These are phyloP conservation scores for Chaunax sp. DNA, from an alignment of 2,797 vertebrate genomes.

Conservation along the genomic window DNA sequence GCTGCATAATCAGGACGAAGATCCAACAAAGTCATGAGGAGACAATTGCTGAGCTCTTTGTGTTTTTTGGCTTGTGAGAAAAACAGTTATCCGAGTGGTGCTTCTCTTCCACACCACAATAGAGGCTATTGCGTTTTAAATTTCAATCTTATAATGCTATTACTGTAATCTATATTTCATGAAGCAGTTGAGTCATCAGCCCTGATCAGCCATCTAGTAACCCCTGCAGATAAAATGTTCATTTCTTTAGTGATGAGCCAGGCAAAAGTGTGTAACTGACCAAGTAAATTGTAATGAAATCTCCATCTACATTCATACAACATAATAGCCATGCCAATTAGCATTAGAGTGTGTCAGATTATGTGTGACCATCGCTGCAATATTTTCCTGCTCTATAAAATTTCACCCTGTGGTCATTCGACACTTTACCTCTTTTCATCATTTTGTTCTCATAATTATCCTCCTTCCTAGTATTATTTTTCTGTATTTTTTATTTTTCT, in stretches of 20 bases:
- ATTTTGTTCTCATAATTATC: constrained; percentile 51
- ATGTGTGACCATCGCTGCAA: constrained; percentile 30
- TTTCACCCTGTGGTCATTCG: constrained; percentile 55
- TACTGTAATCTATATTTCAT: constrained; percentile 26
- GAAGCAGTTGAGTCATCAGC: constrained; percentile 13
- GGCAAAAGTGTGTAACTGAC: constrained; percentile 26
- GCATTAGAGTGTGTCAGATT: constrained; percentile 39
- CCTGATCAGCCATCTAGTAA: constrained; percentile 20
- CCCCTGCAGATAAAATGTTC: constrained; percentile 11
- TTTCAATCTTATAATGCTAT: background rate
- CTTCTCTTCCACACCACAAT: constrained; percentile 4
- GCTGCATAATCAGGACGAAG: constrained; percentile 28
- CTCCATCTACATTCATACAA: constrained; percentile 45
- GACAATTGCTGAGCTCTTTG: too few species aligned
- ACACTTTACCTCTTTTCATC: constrained; percentile 47
- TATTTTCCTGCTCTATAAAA: constrained; percentile 38
- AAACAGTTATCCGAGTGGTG: background rate
- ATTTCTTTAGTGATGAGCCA: constrained; percentile 21
- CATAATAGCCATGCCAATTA: constrained; percentile 40
- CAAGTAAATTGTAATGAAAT: constrained; percentile 37
- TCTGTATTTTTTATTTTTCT: constrained; percentile 31
- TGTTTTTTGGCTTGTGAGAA: constrained; percentile 4
- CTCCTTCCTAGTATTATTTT: constrained; percentile 28
- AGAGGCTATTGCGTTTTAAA: constrained; percentile 2
- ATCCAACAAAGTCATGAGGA: constrained; percentile 14